Evolutionary conservation across 2,113 vertebrate species (phyloP), one percentile per base, ranked within the genome.

Genomic region (Planiliza haematocheilus): DNA sequence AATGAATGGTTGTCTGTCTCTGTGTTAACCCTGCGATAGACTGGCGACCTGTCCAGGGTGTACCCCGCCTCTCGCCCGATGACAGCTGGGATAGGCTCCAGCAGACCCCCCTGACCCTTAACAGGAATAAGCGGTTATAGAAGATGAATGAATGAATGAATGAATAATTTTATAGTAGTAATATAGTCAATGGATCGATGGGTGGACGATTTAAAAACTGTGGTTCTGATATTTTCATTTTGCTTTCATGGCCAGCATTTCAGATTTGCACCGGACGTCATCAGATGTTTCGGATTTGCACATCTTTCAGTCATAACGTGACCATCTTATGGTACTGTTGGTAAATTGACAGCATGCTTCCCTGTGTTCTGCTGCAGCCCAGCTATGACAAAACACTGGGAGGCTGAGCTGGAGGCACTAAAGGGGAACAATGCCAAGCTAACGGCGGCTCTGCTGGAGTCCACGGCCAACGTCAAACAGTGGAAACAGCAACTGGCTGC

Each of bases 371-470:
- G 41, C 20, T 61, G 41, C 80, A 95, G 94, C 86, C 93, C 93
- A 1, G 87, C 90, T 61, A 92, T 94, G 94, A 98, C 95, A 90
- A 99, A 99, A 91, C 97, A 99, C 41, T 99, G 97, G 97, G 97
- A 99, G 86, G 97, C 97, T 80, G 97, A 99, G 90, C 93, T 99
- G 86, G 97, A 96, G 65, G 96, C 97, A 0, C 96, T 99, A 60
- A 99, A 99, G 92, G 96, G 96, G 85, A 99, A 98, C 91, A 99
- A 99, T 2, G 97, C 97, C 87, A 99, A 99, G 75, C 95, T 99
- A 80, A 99, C 97, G 12, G 96, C 97, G 48, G 97, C 97, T 58
- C 94, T 99, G 80, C 92, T 99, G 91, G 97, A 99, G 89, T 99
- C 97, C 88, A 99, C 97, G 80, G 97, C 96, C 94, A 99, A 99